Base-by-base conservation (phyloP, 2,113 vertebrate species). In the Saccopteryx bilineata region DNA sequence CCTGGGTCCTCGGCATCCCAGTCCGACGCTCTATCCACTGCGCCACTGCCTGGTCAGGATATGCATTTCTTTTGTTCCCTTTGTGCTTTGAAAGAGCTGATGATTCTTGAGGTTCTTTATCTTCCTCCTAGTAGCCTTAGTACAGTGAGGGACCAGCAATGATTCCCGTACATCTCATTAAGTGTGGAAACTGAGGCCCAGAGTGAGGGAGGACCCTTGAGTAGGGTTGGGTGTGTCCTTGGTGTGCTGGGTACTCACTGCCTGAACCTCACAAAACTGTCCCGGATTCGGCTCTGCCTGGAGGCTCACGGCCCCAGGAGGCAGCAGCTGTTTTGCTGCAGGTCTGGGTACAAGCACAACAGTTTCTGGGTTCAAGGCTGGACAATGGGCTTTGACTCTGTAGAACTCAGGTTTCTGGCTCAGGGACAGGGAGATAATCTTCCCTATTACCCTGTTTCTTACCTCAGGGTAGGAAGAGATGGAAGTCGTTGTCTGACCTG, bases 101-200 rank as follows among this genome's bases (percentile, higher is more conserved):
- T 24, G 28, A n/a, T 65, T 17, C n/a, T 63, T 7, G 12, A 92
- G 75, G 66, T 58, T 10, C 23, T 68, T 72, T 56, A 17, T 54
- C n/a, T 71, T 86, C 52, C 13, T 93, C 17, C 4, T 24, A 31
- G 85, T 6, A 46, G 52, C 10, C n/a, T 71, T 79, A 48, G 66
- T 15, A 54, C 54, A 82, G 28, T 28, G 56, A 74, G 31, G 48
- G 63, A 24, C 52, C n/a, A 31, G 65, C 52, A 17, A 8, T 18
- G 39, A 61, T 78, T 23, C 68, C 63, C 87, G 63, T 9, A 1
- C 1, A 0, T 78, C 52, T 93, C 5, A 0, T 23, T 23, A 26
- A 66, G 18, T 87, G 18, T 60, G 58, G 46, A 74, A 63, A 79
- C 76, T 65, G 86, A 91, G 85, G 87, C 79, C 79, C 46, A 39